Conservation (phyloP, 2,797 vertebrate genomes). For the Scolopax rusticola region DNA sequence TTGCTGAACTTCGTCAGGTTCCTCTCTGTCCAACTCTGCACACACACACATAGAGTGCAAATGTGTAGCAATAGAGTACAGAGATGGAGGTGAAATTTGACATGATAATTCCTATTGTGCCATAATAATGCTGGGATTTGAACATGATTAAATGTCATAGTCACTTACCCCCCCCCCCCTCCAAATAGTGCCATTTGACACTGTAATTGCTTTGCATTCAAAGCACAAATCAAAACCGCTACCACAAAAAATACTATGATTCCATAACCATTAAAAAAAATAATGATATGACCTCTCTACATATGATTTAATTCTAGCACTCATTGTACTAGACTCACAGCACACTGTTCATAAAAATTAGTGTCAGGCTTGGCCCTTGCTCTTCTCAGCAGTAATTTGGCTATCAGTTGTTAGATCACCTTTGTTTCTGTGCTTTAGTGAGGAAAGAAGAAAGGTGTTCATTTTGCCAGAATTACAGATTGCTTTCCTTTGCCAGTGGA, state of each 20-base stretch:
- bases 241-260: background rate
- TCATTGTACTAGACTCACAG: background rate
- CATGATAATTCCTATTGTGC: background rate
- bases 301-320: background rate
- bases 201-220: background rate
- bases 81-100: background rate
- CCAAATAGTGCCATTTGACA: background rate
- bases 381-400: background rate
- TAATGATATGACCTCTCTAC: background rate
- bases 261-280: background rate
- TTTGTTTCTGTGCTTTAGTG: background rate
- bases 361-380: background rate
- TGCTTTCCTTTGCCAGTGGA: background rate
- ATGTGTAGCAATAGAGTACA: background rate
- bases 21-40: too few species aligned
- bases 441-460: background rate
- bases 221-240: background rate
- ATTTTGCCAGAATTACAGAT: background rate
- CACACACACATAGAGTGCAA: background rate
- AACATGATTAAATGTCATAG: background rate
- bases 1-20: too few species aligned
- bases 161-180: background rate
- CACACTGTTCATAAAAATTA: background rate
- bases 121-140: background rate
- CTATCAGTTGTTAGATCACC: background rate